Evolutionary conservation across 2,888 invertebrate species (phyloP), one percentile per base, ranked within the genome.

Genomic region (Andrena bucephala): DNA sequence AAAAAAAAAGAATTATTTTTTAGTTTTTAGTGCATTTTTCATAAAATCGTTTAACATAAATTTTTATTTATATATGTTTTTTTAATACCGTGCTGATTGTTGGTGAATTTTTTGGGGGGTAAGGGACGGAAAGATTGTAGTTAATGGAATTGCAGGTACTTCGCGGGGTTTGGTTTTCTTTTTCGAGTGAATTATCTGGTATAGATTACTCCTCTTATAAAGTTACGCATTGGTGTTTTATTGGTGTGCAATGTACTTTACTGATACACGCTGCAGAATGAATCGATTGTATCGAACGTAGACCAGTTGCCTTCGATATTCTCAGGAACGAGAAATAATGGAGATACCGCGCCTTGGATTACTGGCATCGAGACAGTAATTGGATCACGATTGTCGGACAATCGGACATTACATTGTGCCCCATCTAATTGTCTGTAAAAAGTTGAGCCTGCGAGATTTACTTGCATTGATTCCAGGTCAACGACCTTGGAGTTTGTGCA

Each of bases 271-370:
- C 8, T 60, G 71, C 42, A 33, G 54, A 71, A 60, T 31, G 52
- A 69, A 72, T 60, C 24, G 73, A 80, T 69, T 57, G 67, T 50
- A 68, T 63, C 48, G 60, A 42, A 48, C 66, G 36, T 42, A 42
- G 48, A 36, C 50, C 31, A 65, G 20, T 70, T 24, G 52, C 52
- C 31, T 52, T 59, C 69, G 79, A 73, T 81, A 81, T 70, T 79
- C 66, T 33, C 54, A 69, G 54, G 68, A 81, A 81, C 52, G 65
- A 59, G 66, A 66, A 81, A 70, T 54, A 81, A 81, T 81, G 69
- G 33, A 73, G 73, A 59, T 78, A 81, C 72, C 50, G 50, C 71
- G 31, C 57, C 71, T 67, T 60, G 48, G 20, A 57, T 66, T 73
- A 76, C 42, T 65, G 76, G 70, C 65, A 76, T 66, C 52, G 54